Percentiles rank a stretch among this genome's conserved stretches.
Conservation (phyloP, 2,797 vertebrate species). For the Macroramphosus scolopax region DNA sequence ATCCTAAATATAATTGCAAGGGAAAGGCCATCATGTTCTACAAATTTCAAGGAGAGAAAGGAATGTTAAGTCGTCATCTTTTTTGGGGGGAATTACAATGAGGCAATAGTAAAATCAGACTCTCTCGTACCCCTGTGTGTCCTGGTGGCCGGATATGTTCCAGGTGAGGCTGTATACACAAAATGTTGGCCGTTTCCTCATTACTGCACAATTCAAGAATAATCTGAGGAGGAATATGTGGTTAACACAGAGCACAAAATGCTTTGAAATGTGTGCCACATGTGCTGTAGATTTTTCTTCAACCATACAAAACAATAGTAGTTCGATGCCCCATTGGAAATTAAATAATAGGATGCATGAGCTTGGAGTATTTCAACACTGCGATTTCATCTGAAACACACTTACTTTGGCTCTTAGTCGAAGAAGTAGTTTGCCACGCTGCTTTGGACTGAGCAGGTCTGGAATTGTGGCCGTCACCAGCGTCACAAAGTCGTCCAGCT, state of each 20-base stretch:
- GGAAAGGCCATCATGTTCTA: no score
- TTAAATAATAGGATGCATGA: no score
- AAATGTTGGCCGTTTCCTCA: conserved; percentile 41
- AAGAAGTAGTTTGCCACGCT: conserved; percentile 77
- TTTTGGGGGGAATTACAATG: neutral
- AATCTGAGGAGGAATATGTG: conserved; percentile 31
- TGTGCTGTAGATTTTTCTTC: no score
- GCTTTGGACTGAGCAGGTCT: conserved; percentile 74
- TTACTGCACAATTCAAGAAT: conserved; percentile 62
- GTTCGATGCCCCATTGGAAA: no score
- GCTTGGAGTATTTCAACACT: no score
- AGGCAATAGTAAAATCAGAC: neutral
- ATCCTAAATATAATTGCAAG: no score
- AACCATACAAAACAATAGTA: no score
- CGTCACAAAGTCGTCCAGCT: conserved; percentile 76
- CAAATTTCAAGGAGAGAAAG: no score
- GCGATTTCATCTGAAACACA: no score
- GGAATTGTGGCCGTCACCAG: conserved; percentile 73
- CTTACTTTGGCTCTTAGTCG: conserved; percentile 79
- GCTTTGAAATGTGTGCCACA: neutral
- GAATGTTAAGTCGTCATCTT: no score
- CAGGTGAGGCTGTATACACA: conserved; percentile 51
- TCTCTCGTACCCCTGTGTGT: conserved; percentile 48
- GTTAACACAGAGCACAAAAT: neutral
- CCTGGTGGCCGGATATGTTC: conserved; percentile 56